Conservation (phyloP, 2,113 vertebrate genomes). For the Anseranas semipalmata region DNA sequence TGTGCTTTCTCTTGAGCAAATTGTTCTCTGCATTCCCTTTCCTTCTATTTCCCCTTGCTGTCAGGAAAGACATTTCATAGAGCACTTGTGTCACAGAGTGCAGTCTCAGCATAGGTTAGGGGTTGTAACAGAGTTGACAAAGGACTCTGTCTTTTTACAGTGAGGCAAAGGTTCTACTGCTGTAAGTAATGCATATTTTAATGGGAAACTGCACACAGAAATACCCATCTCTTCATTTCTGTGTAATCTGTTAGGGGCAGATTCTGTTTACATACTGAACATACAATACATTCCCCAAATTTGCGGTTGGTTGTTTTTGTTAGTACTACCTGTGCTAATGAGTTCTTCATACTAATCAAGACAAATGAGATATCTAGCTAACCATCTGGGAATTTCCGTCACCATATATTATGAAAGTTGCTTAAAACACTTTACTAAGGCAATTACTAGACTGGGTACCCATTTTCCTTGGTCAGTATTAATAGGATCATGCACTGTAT, state of each 20-base stretch:
- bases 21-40: background rate
- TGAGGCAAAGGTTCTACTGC: background rate
- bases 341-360: background rate
- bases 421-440: background rate
- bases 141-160: background rate
- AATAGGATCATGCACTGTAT: accelerated
- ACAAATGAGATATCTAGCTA: background rate
- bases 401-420: background rate
- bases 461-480: background rate
- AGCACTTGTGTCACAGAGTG: background rate
- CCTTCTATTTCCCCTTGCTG: background rate
- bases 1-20: background rate
- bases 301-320: background rate
- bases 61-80: background rate
- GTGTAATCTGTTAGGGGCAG: background rate
- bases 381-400: background rate
- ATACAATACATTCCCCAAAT: background rate
- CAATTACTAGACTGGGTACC: background rate
- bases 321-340: background rate
- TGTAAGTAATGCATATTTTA: slow-evolving; percentile 57
- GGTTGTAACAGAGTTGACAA: background rate
- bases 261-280: background rate
- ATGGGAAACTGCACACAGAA: slow-evolving; percentile 24
- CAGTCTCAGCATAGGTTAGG: background rate
- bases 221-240: background rate